Percentiles rank a stretch among this genome's conserved stretches.
phyloP scores from a whole-genome alignment of 1,140 invertebrate genomes.

The Venustaconcha ellipsiformis region DNA sequence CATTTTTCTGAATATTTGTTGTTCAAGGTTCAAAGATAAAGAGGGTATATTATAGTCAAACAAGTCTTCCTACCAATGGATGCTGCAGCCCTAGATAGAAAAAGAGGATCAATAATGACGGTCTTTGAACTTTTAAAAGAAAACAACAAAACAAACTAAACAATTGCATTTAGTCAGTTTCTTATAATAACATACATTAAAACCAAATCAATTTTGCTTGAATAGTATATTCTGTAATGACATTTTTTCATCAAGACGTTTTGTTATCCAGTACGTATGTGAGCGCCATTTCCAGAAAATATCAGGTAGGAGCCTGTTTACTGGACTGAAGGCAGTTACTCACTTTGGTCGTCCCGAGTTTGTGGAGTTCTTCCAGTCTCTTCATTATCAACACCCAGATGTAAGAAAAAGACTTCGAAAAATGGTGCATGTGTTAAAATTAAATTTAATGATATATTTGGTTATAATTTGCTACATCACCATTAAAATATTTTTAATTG shows the following conservation, averaged over 20 bases:
- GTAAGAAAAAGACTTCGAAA: constrained; percentile 70
- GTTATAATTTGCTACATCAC: too few species aligned
- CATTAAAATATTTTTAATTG: too few species aligned
- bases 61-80: too few species aligned
- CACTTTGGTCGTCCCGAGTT: constrained; percentile 99
- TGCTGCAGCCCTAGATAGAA: too few species aligned
- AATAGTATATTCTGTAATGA: neutral
- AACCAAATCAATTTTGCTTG: neutral
- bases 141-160: too few species aligned
- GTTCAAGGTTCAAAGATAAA: too few species aligned
- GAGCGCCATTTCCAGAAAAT: constrained; percentile 99
- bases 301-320: constrained; percentile 95
- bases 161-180: neutral
- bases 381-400: constrained; percentile 97
- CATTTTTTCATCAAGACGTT: too few species aligned
- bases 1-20: too few species aligned
- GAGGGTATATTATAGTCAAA: too few species aligned
- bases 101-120: too few species aligned
- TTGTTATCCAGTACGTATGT: constrained; percentile 92
- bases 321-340: constrained; percentile 94
- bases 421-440: too few species aligned
- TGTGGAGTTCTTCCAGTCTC: constrained; percentile 96
- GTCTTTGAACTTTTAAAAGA: neutral
- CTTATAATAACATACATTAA: neutral
- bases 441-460: too few species aligned